Evolutionary conservation across 2,113 vertebrate species (phyloP).

Genomic region (Hoplias malabaricus): DNA sequence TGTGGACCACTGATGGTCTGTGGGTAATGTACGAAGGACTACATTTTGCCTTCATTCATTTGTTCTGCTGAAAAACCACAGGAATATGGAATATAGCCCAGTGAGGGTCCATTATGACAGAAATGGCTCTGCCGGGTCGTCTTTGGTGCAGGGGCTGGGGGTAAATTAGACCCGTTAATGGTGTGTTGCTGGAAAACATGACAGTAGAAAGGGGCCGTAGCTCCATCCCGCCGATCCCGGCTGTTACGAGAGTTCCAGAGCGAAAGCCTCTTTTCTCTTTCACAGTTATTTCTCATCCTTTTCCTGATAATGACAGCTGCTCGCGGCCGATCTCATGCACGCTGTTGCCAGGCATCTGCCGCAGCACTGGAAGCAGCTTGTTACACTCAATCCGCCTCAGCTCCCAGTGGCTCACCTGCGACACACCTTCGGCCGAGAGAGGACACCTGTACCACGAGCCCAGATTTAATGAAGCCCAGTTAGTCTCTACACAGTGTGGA

Average conservation of each 20-base stretch:
- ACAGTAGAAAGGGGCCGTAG: background rate
- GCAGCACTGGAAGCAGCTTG: constrained; percentile 17
- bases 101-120: constrained; percentile 13
- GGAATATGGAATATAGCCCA: constrained; percentile 9
- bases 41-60: constrained; percentile 11
- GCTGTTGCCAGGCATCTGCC: constrained; percentile 20
- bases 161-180: constrained; percentile 21
- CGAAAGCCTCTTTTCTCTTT: background rate
- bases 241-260: background rate
- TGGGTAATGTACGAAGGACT: background rate
- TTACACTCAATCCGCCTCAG: constrained; percentile 34
- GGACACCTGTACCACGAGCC: background rate
- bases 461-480: constrained; percentile 5
- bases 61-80: constrained; percentile 19
- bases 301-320: constrained; percentile 26
- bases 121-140: constrained; percentile 14
- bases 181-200: background rate
- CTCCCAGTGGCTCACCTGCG: background rate
- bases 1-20: constrained; percentile 23
- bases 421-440: constrained; percentile 4
- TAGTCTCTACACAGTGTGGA: background rate
- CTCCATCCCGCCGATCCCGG: background rate
- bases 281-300: background rate
- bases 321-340: constrained; percentile 6
- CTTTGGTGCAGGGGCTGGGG: constrained; percentile 3